Conservation (phyloP, 2,797 vertebrate genomes). For the Crypturellus tataupa region DNA sequence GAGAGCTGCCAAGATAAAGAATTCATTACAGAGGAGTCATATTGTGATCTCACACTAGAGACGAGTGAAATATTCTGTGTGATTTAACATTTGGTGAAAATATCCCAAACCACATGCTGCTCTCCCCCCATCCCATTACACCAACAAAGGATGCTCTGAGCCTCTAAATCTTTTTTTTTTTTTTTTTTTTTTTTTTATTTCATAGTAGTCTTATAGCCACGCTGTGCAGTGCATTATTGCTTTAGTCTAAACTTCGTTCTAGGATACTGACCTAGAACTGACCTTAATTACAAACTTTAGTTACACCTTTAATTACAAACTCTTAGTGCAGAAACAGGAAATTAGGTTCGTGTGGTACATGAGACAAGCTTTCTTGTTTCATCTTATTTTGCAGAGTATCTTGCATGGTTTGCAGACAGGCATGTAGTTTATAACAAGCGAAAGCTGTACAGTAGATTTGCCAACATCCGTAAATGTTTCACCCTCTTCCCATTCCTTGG, state of each 20-base stretch:
- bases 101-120: constrained; percentile 67
- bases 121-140: not conserved
- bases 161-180: constrained; percentile 13
- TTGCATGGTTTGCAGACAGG: not conserved
- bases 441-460: constrained; percentile 22
- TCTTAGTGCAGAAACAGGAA: not conserved
- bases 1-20: constrained; percentile 82
- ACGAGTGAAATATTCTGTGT: constrained; percentile 77
- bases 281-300: rapidly evolving
- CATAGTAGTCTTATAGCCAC: not conserved
- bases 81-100: constrained; percentile 77
- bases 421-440: not conserved
- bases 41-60: constrained; percentile 77
- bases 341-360: not conserved
- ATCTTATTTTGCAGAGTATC: not conserved
- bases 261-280: not conserved
- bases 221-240: not conserved
- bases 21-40: constrained; percentile 80
- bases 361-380: not conserved
- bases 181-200: constrained; percentile 56
- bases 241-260: not conserved
- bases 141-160: not conserved
- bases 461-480: constrained; percentile 12
- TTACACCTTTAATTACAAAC: not conserved
- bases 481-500: not conserved